phyloP scores from a whole-genome alignment of 2,888 invertebrate species.

The Andrena bucephala region DNA sequence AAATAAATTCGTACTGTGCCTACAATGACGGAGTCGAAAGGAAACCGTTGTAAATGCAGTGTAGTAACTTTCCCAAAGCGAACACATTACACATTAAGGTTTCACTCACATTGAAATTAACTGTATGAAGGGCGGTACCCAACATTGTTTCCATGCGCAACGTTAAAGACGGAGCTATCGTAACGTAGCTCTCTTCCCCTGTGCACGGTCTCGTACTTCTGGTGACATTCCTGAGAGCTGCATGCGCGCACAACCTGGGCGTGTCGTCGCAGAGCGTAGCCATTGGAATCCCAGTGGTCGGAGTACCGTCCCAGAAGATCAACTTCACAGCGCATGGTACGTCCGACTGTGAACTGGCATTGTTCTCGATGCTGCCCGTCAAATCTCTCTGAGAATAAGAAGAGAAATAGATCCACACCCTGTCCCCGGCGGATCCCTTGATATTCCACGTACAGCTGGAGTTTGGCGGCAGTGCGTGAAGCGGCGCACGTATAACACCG shows the following conservation, averaged over 20 bases:
- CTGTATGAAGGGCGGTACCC: constrained; percentile 92
- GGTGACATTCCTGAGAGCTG: constrained; percentile 90
- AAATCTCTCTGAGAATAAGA: constrained; percentile 93
- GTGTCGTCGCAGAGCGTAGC: constrained; percentile 86
- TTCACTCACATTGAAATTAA: constrained; percentile 80
- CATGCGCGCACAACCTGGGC: constrained; percentile 93
- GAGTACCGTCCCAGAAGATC: constrained; percentile 82
- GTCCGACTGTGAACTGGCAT: constrained; percentile 65
- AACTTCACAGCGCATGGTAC: constrained; percentile 78
- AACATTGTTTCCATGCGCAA: constrained; percentile 80
- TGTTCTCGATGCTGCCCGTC: constrained; percentile 85
- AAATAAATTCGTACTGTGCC: constrained; percentile 92
- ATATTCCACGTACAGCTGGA: constrained; percentile 95
- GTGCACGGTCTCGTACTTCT: constrained; percentile 93
- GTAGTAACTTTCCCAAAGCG: too few species aligned
- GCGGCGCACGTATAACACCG: constrained; percentile 91
- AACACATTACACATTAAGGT: too few species aligned
- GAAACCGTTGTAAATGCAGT: too few species aligned
- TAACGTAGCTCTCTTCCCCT: constrained; percentile 92
- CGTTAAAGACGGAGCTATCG: constrained; percentile 84
- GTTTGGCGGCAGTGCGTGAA: constrained; percentile 94
- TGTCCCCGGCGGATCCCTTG: constrained; percentile 91
- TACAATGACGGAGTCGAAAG: constrained; percentile 51
- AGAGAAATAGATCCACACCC: constrained; percentile 95
- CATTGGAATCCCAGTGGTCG: constrained; percentile 78